Percentiles rank a stretch among this genome's conserved stretches.
These are phyloP conservation scores for Coregonus ussuriensis DNA, from an alignment of 2,797 vertebrate genomes.

Conservation along the genomic window DNA sequence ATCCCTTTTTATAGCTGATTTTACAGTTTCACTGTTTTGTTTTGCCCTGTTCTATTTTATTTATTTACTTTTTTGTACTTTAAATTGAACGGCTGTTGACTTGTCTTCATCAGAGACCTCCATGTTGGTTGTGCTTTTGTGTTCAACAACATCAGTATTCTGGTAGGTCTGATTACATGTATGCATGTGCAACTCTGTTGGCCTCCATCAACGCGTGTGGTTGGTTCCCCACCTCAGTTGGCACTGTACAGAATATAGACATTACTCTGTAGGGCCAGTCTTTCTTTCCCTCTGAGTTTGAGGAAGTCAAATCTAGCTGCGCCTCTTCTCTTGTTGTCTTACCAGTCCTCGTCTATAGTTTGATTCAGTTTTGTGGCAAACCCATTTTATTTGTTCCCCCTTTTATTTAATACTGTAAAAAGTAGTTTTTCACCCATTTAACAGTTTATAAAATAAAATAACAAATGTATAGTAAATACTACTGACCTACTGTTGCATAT, in stretches of 20 bases:
- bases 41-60: conserved; percentile 59
- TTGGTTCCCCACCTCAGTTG: conserved; percentile 38
- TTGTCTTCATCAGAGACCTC: conserved; percentile 44
- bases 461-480: conserved; percentile 84
- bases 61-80: conserved; percentile 68
- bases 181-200: conserved; percentile 66
- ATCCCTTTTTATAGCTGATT: conserved; percentile 38
- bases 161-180: conserved; percentile 60
- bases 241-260: conserved; percentile 45
- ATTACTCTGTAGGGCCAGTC: conserved; percentile 39
- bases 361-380: conserved; percentile 75
- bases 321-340: conserved; percentile 59
- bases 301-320: conserved; percentile 72
- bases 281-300: conserved; percentile 42
- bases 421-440: conserved; percentile 79
- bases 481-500: conserved; percentile 55
- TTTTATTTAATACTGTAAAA: conserved; percentile 67
- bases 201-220: conserved; percentile 33
- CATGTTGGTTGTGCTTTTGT: conserved; percentile 43
- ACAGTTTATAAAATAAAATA: conserved; percentile 79
- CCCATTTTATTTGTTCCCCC: conserved; percentile 73
- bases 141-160: conserved; percentile 52
- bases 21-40: conserved; percentile 54
- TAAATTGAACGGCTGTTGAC: conserved; percentile 51
- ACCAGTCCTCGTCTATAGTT: conserved; percentile 53